A percentile compares a stretch with the other conserved stretches of the same genome.
Evolutionary conservation across 2,888 invertebrate genomes (phyloP).

Genomic region (Frankliniella intonsa): DNA sequence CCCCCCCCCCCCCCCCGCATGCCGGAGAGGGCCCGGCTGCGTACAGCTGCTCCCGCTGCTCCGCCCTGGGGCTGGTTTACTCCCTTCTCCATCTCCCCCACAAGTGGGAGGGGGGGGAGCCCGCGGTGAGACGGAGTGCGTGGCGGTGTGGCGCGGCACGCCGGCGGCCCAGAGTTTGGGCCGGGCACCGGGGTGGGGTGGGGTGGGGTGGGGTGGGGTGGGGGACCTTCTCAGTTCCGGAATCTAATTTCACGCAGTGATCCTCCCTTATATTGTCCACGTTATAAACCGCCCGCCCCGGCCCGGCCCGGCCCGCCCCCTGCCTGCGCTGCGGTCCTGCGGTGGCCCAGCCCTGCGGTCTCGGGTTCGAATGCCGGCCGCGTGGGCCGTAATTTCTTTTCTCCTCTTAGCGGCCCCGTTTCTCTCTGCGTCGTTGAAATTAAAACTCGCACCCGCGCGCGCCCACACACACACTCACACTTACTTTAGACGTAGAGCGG

Average conservation of each 20-base stretch:
- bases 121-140: not conserved
- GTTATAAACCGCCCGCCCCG: constrained; percentile 8
- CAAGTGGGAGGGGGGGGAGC: too few relatives aligned
- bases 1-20: too few relatives aligned
- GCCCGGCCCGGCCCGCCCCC: not conserved
- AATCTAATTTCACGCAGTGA: constrained; percentile 25
- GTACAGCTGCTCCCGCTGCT: too few relatives aligned
- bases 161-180: not conserved
- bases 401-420: not conserved
- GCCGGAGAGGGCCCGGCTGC: too few relatives aligned
- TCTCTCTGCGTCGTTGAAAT: not conserved
- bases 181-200: too few relatives aligned
- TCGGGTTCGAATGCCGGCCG: not conserved
- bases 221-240: constrained; percentile 12
- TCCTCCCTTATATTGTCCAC: constrained; percentile 15
- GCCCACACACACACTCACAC: not conserved
- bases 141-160: not conserved
- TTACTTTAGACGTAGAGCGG: not conserved
- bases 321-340: not conserved
- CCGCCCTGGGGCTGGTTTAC: too few relatives aligned
- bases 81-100: too few relatives aligned
- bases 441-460: not conserved
- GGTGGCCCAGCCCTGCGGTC: not conserved
- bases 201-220: too few relatives aligned
- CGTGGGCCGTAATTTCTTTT: not conserved